Evolutionary conservation across 2,888 invertebrate species (phyloP).

Genomic region (Archaeoteleia sp.): DNA sequence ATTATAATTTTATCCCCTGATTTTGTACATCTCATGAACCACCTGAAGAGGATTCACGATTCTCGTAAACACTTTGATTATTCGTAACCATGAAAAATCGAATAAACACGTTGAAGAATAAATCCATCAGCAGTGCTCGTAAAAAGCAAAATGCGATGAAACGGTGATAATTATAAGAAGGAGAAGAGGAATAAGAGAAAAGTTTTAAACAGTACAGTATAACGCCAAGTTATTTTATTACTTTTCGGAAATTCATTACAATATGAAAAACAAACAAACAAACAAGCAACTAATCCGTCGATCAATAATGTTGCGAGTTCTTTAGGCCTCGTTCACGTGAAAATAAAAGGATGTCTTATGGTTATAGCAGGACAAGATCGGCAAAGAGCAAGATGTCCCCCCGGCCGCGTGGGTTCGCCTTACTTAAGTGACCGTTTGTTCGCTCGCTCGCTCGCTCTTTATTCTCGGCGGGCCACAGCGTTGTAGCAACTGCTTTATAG

Average conservation of each 20-base stretch:
- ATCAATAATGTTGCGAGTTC: conserved; percentile 47
- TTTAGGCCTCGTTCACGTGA: conserved; percentile 21
- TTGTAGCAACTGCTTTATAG: conserved; percentile 70
- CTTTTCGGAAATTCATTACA: conserved; percentile 38
- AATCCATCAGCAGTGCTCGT: conserved; percentile 45
- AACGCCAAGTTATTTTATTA: conserved; percentile 37
- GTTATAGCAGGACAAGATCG: conserved; percentile 66
- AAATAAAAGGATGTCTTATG: conserved; percentile 67
- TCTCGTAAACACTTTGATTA: too few species aligned
- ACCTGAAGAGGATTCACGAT: too few species aligned
- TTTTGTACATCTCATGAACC: too few species aligned
- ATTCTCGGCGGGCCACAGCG: conserved; percentile 45
- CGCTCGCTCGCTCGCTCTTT: conserved; percentile 34
- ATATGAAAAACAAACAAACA: conserved; percentile 32
- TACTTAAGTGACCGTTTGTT: conserved; percentile 55
- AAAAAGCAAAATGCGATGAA: conserved; percentile 32
- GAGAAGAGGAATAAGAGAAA: neutral
- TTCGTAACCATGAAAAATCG: neutral
- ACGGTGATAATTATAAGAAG: conserved; percentile 27
- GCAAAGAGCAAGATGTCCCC: conserved; percentile 68
- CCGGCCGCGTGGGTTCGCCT: conserved; percentile 67
- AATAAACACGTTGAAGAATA: conserved; percentile 15
- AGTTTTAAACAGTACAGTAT: neutral
- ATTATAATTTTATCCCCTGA: too few species aligned
- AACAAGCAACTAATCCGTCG: conserved; percentile 37